Evolutionary conservation across 2,797 vertebrate species (phyloP), one percentile per base, ranked within the genome.

Genomic region (Sandelia bainsii): DNA sequence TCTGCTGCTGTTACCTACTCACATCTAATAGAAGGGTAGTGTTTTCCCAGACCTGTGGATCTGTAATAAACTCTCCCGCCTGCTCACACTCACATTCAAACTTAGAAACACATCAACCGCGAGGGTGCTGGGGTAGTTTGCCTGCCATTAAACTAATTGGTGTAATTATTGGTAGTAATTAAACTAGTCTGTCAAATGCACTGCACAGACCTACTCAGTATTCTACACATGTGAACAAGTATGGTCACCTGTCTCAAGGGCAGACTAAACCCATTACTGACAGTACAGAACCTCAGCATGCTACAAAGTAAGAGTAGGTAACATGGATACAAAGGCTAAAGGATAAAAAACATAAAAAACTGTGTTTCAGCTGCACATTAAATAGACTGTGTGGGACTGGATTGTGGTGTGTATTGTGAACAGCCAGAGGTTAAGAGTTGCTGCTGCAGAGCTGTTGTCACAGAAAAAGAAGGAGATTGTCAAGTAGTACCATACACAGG

Each of bases 401-500:
- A 53, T 10, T 8, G 40, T 3, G 3, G 14, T 52, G 46, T 1
- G 2, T 46, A 29, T 39, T 45, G 25, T 67, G 19, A 22, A 32
- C 12, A 46, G 49, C 11, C 69, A 29, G 7, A 29, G 3, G 9
- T 66, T 39, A 25, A 23, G 12, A 54, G 14, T 34, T 44, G 37
- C 54, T 42, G 64, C 60, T 69, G 57, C 51, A 42, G 40, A 49
- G 77, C 62, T 49, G 27, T 45, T 62, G 27, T 62, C 10, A 62
- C 12, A 60, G 44, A n/a, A 75, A 29, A 75, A 76, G 56, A 79
- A 72, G 77, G 78, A 82, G 77, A 85, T 90, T 80, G 86, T 84
- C 89, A 88, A 81, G 89, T 79, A 82, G 90, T 90, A 87, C 75
- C 75, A 79, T 72, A 72, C 72, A 68, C 80, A 90, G 72, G 90